Evolutionary conservation across 2,888 invertebrate genomes (phyloP).

Genomic region (Harpagoxenus sublaevis): DNA sequence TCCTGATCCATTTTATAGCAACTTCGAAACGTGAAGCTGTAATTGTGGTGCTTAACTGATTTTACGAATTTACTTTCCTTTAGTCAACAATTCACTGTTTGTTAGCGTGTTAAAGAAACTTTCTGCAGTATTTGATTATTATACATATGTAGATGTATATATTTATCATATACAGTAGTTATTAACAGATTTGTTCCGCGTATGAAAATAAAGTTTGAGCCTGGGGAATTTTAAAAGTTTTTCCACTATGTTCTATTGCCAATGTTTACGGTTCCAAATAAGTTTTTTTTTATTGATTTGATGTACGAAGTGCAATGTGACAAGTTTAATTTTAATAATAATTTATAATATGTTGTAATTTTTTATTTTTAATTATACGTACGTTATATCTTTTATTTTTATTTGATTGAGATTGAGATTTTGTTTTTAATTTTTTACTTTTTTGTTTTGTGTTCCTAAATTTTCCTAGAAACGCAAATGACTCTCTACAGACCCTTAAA

Average conservation of each 20-base stretch:
- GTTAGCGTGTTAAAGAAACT: slow-evolving; percentile 13
- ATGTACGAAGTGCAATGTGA: neutral
- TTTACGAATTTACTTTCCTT: neutral
- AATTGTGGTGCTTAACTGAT: neutral
- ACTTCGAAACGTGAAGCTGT: neutral
- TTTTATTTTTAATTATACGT: neutral
- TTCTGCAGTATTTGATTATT: neutral
- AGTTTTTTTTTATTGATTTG: neutral
- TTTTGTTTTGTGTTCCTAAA: slow-evolving; percentile 25
- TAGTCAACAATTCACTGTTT: neutral
- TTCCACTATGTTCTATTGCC: neutral
- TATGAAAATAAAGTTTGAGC: slow-evolving; percentile 17
- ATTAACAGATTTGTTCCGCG: neutral
- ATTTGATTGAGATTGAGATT: neutral
- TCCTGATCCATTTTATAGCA: neutral
- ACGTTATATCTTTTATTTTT: neutral
- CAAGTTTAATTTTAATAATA: slow-evolving; percentile 11
- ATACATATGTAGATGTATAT: slow-evolving; percentile 7
- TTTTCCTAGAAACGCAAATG: neutral
- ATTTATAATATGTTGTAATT: slow-evolving; percentile 19
- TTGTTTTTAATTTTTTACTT: neutral
- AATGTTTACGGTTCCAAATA: neutral
- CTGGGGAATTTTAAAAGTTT: neutral
- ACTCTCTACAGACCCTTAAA: neutral
- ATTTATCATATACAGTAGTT: neutral